Percentiles rank a stretch among this genome's conserved stretches.
These are phyloP conservation scores for Periophthalmus modestus DNA, from an alignment of 2,113 vertebrate species.

Conservation along the genomic window DNA sequence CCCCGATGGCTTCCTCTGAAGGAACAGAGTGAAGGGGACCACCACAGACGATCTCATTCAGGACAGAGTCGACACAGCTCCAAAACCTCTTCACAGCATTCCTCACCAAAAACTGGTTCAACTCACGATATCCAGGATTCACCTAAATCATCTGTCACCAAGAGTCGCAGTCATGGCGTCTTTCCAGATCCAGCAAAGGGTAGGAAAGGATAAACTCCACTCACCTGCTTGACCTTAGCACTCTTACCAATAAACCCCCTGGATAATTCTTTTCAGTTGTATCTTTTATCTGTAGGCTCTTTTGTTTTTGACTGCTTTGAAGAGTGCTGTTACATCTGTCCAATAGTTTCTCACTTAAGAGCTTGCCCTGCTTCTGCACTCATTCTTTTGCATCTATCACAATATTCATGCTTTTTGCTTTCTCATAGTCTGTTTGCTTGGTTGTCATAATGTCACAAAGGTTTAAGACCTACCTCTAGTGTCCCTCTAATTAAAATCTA, in stretches of 20 bases:
- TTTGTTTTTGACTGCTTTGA: slow-evolving; percentile 15
- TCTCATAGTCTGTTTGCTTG: slow-evolving; percentile 63
- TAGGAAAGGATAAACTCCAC: slow-evolving; percentile 70
- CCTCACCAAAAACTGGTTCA: slow-evolving; percentile 81
- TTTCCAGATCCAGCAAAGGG: slow-evolving; percentile 97
- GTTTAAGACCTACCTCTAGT: slow-evolving; percentile 55
- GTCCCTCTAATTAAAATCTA: slow-evolving; percentile 29
- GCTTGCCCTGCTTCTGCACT: slow-evolving; percentile 13
- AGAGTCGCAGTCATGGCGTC: slow-evolving; percentile 96
- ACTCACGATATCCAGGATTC: slow-evolving; percentile 86
- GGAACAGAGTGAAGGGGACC: slow-evolving; percentile 92
- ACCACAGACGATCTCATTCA: slow-evolving; percentile 88
- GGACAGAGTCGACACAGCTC: slow-evolving; percentile 85
- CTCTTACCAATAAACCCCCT: slow-evolving; percentile 20
- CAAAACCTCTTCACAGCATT: slow-evolving; percentile 84
- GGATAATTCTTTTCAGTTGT: slow-evolving; percentile 9
- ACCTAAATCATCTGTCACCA: slow-evolving; percentile 95
- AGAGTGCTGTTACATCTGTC: slow-evolving; percentile 25
- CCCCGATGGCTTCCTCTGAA: slow-evolving; percentile 92
- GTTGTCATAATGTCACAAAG: slow-evolving; percentile 59
- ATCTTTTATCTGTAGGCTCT: slow-evolving; percentile 15
- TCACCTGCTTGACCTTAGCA: slow-evolving; percentile 30
- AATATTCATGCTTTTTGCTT: slow-evolving; percentile 74
- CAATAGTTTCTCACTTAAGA: slow-evolving; percentile 24
- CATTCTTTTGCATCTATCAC: slow-evolving; percentile 51